Evolutionary conservation across 2,888 invertebrate species (phyloP).

Genomic region (Agrotis ipsilon): DNA sequence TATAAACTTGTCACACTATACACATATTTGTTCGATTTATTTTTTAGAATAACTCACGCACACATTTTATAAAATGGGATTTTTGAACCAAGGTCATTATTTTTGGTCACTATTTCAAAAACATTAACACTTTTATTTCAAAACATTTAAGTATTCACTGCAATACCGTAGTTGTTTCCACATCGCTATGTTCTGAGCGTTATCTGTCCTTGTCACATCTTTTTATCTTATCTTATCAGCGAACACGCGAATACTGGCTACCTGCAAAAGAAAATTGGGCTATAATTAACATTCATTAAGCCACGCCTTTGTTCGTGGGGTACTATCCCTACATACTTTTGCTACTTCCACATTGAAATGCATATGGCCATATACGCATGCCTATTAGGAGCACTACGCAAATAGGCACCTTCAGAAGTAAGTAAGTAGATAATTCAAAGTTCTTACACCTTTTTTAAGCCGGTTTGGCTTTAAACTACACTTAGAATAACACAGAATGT

Average conservation of each 20-base stretch:
- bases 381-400: too few species aligned
- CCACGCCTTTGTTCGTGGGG: too few species aligned
- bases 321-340: too few species aligned
- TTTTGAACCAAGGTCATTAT: constrained; percentile 26
- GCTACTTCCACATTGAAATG: too few species aligned
- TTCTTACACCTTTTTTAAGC: too few species aligned
- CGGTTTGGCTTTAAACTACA: too few species aligned
- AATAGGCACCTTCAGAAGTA: too few species aligned
- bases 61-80: constrained; percentile 29
- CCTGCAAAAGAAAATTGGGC: constrained; percentile 65
- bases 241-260: constrained; percentile 50
- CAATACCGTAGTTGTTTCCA: constrained; percentile 31
- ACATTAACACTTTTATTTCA: constrained; percentile 20
- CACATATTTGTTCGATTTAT: background rate
- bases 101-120: background rate
- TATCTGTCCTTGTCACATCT: constrained; percentile 64
- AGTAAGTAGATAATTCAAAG: too few species aligned
- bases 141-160: constrained; percentile 27
- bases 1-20: too few species aligned
- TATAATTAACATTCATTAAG: constrained; percentile 43
- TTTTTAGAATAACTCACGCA: constrained; percentile 25
- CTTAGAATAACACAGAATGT: too few species aligned
- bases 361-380: too few species aligned
- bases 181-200: constrained; percentile 45
- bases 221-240: constrained; percentile 67